A percentile compares a stretch with the other conserved stretches of the same genome.
Evolutionary conservation across 2,113 vertebrate species (phyloP).

Genomic region (Tauraco erythrolophus): DNA sequence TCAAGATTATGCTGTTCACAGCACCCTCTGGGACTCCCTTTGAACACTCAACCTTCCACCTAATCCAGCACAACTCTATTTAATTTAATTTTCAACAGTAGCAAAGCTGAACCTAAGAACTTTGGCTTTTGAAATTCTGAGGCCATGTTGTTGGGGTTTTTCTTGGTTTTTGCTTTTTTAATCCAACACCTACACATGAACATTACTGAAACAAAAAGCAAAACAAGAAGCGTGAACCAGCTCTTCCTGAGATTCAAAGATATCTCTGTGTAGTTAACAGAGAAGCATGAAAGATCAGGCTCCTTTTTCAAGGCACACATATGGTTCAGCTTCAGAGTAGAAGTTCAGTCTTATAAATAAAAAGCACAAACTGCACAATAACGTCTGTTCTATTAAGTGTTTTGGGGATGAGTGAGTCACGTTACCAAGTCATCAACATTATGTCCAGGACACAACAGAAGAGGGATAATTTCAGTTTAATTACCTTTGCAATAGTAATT

Average conservation of each 20-base stretch:
- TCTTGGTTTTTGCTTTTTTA: not conserved
- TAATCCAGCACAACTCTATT: not conserved
- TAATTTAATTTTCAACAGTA: not conserved
- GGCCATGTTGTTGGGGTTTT: not conserved
- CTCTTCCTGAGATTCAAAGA: not conserved
- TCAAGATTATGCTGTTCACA: not conserved
- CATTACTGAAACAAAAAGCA: not conserved
- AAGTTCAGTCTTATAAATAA: not conserved
- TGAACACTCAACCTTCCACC: not conserved
- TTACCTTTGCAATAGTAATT: conserved; percentile 82
- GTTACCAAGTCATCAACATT: fast-evolving
- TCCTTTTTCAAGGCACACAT: not conserved
- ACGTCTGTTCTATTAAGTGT: not conserved
- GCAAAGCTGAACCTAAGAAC: not conserved
- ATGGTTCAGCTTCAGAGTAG: not conserved
- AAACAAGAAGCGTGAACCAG: not conserved
- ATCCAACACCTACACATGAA: not conserved
- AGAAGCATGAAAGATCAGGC: not conserved
- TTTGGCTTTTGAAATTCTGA: not conserved
- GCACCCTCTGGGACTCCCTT: not conserved
- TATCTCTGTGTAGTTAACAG: not conserved
- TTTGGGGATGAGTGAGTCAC: not conserved
- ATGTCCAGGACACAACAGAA: not conserved
- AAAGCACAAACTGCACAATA: not conserved
- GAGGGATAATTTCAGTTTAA: not conserved